These are phyloP conservation scores for Cheirogaleus major DNA, from an alignment of 2,797 vertebrate genomes.

Conservation along the genomic window DNA sequence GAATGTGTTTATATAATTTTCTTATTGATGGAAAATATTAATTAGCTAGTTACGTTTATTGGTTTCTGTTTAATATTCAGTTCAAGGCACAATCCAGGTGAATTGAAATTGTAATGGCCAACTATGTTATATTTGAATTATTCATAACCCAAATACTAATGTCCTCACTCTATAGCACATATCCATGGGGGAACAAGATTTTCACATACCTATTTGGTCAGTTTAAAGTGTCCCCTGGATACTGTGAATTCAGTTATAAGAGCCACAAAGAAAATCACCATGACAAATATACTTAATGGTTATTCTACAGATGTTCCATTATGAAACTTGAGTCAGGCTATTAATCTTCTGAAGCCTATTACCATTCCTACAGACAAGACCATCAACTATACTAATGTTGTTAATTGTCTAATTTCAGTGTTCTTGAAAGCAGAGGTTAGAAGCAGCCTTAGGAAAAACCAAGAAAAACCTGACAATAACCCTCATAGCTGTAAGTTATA, in stretches of 20 bases:
- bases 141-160: conserved; percentile 26
- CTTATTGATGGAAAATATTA: background rate
- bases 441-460: conserved; percentile 1
- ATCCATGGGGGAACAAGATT: background rate
- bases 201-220: conserved; percentile 29
- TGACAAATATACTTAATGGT: conserved; percentile 77
- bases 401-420: conserved; percentile 75
- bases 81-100: background rate
- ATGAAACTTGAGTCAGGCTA: conserved; percentile 65
- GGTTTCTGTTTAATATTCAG: conserved; percentile 37
- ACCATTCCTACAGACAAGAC: conserved; percentile 68
- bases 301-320: conserved; percentile 77
- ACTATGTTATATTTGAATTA: conserved; percentile 48
- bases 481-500: background rate
- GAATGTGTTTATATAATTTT: background rate
- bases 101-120: conserved; percentile 36
- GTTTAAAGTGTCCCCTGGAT: conserved; percentile 49
- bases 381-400: conserved; percentile 71
- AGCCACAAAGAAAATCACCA: conserved; percentile 71
- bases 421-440: conserved; percentile 54
- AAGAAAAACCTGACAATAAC: background rate
- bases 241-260: conserved; percentile 41
- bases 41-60: conserved; percentile 28
- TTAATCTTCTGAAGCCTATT: conserved; percentile 77
- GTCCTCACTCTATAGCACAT: background rate